Conservation (phyloP, 2,888 invertebrate genomes). For the Acronicta alni region DNA sequence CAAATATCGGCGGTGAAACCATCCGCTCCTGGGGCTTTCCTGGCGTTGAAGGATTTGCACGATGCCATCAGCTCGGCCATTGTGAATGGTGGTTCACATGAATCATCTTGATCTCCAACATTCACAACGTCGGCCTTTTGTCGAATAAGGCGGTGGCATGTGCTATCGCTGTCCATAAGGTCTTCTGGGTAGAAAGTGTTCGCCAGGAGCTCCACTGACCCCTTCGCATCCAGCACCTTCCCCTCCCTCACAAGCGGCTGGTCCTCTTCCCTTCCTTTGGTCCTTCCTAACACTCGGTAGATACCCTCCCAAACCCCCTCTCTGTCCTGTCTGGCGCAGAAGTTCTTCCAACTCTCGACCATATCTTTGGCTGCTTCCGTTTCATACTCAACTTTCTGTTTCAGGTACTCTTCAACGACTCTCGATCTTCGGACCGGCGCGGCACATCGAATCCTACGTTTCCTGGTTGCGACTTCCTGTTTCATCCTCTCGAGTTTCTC, state of each 20-base stretch:
- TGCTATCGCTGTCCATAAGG: no score
- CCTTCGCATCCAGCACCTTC: not conserved
- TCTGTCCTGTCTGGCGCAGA: slow-evolving; percentile 42
- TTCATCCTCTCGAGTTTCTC: slow-evolving; percentile 28
- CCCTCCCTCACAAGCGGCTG: not conserved
- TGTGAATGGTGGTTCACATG: slow-evolving; percentile 28
- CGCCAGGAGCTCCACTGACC: not conserved
- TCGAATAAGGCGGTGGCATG: no score
- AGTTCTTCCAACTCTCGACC: slow-evolving; percentile 45
- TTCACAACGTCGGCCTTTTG: slow-evolving; percentile 5
- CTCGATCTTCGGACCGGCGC: slow-evolving; percentile 12
- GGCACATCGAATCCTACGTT: not conserved
- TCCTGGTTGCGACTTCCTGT: slow-evolving; percentile 18
- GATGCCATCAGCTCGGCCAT: not conserved
- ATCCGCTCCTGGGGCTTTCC: slow-evolving; percentile 19
- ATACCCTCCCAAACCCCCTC: no score
- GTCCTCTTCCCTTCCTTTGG: slow-evolving; percentile 8
- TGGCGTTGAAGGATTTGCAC: slow-evolving; percentile 37
- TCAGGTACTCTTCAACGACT: slow-evolving; percentile 40
- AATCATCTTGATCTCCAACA: no score
- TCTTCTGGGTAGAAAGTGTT: slow-evolving; percentile 10
- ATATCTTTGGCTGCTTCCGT: slow-evolving; percentile 18
- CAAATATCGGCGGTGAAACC: slow-evolving; percentile 20
- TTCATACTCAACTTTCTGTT: slow-evolving; percentile 30
- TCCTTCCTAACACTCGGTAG: slow-evolving; percentile 5